Conservation (phyloP, 2,888 invertebrate species). For the Phalangium opilio region DNA sequence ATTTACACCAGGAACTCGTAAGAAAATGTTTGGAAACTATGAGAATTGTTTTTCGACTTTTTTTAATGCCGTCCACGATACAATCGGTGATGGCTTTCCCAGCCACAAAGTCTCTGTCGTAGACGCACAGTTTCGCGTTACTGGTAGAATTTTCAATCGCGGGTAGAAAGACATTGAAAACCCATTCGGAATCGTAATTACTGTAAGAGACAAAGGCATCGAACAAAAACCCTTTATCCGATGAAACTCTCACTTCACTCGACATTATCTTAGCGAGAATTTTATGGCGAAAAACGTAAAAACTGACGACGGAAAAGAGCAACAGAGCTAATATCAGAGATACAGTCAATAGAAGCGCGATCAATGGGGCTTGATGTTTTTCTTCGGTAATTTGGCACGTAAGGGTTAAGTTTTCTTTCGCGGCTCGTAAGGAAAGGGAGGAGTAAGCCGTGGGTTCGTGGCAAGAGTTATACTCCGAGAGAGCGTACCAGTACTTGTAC, state of each 20-base stretch:
- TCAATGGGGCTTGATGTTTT: not conserved
- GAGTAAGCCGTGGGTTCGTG: not conserved
- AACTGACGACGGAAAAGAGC: not conserved
- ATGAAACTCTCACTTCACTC: not conserved
- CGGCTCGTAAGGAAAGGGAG: not conserved
- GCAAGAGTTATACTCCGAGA: not conserved
- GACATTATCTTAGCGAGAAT: not conserved
- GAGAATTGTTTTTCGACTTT: slow-evolving; percentile 13
- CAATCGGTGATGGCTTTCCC: slow-evolving; percentile 16
- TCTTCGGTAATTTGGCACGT: not conserved
- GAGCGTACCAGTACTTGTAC: not conserved
- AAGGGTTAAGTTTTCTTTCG: not conserved
- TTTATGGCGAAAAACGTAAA: not conserved
- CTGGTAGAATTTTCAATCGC: slow-evolving; percentile 6
- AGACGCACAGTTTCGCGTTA: slow-evolving; percentile 14
- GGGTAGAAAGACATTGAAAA: slow-evolving; percentile 13
- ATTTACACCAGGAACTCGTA: slow-evolving; percentile 15
- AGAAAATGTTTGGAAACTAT: slow-evolving; percentile 14
- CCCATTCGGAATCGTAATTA: slow-evolving; percentile 15
- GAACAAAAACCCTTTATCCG: not conserved
- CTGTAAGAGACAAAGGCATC: slow-evolving; percentile 18
- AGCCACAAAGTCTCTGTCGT: slow-evolving; percentile 17
- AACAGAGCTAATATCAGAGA: not conserved
- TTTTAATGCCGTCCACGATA: slow-evolving; percentile 11
- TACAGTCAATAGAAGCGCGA: not conserved